Evolutionary conservation across 2,113 vertebrate species (phyloP).

Genomic region (human): DNA sequence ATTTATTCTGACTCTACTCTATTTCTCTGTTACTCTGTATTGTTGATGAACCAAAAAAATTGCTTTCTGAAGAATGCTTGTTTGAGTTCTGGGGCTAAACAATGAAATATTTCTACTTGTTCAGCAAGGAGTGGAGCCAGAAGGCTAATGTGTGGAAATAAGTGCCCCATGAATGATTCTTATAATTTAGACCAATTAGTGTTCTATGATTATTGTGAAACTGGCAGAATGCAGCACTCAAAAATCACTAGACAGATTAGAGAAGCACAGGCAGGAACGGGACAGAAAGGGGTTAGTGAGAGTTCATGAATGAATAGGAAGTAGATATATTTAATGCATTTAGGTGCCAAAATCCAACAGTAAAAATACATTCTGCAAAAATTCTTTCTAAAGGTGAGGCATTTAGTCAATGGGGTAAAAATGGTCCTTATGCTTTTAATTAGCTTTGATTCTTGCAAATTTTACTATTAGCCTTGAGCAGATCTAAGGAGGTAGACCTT

Average conservation of each 20-base stretch:
- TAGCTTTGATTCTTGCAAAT: slow-evolving; percentile 39
- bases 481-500: not conserved
- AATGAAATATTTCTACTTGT: slow-evolving; percentile 35
- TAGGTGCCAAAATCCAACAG: slow-evolving; percentile 5
- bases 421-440: not conserved
- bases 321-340: slow-evolving; percentile 45
- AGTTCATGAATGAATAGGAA: slow-evolving; percentile 55
- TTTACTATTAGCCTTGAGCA: slow-evolving; percentile 18
- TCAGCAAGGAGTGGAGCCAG: slow-evolving; percentile 39
- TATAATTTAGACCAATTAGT: slow-evolving; percentile 79
- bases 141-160: slow-evolving; percentile 67
- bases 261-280: not conserved
- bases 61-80: not conserved
- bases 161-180: slow-evolving; percentile 56
- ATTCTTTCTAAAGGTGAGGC: slow-evolving; percentile 37
- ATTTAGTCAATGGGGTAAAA: slow-evolving; percentile 17
- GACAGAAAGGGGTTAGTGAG: slow-evolving; percentile 59
- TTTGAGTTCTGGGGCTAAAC: slow-evolving; percentile 16
- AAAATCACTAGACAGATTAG: slow-evolving; percentile 64
- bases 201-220: slow-evolving; percentile 79
- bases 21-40: not conserved
- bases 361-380: slow-evolving; percentile 25
- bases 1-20: not conserved
- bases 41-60: slow-evolving; percentile 14
- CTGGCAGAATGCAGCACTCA: slow-evolving; percentile 60